phyloP scores from a whole-genome alignment of 2,113 vertebrate species.

The Amphiprion ocellaris region DNA sequence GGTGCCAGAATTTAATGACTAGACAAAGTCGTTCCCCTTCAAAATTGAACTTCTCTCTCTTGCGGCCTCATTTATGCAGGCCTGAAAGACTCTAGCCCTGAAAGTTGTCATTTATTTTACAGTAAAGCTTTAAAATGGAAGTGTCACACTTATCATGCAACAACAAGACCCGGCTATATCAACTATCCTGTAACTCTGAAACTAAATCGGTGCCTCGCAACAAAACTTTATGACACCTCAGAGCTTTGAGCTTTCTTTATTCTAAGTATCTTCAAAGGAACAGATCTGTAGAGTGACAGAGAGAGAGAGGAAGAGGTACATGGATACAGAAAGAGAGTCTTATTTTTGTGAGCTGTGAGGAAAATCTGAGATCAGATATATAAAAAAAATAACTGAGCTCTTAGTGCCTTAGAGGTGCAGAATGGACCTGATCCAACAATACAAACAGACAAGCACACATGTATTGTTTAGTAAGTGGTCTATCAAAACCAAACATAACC shows the following conservation, averaged over 20 bases:
- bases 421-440: no score
- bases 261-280: slow-evolving; percentile 75
- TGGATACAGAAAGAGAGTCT: slow-evolving; percentile 26
- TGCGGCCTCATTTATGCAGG: neutral
- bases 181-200: slow-evolving; percentile 62
- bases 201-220: slow-evolving; percentile 62
- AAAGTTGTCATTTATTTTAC: slow-evolving; percentile 51
- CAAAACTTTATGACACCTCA: slow-evolving; percentile 65
- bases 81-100: neutral
- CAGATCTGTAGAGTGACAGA: slow-evolving; percentile 51
- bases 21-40: neutral
- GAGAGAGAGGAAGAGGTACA: slow-evolving; percentile 18
- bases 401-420: no score
- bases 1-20: neutral
- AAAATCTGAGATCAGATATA: slow-evolving; percentile 45
- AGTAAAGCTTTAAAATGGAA: slow-evolving; percentile 59
- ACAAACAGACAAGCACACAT: no score
- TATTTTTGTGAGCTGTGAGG: slow-evolving; percentile 39
- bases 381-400: no score
- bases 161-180: slow-evolving; percentile 58
- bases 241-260: slow-evolving; percentile 69
- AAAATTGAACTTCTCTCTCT: neutral
- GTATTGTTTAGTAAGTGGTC: no score
- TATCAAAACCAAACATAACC: no score
- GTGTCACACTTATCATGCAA: slow-evolving; percentile 59